These are phyloP conservation scores for Phacellophora camtschatica DNA, from an alignment of 30 jellyfish, hydroid and myxozoan species.

Conservation along the genomic window DNA sequence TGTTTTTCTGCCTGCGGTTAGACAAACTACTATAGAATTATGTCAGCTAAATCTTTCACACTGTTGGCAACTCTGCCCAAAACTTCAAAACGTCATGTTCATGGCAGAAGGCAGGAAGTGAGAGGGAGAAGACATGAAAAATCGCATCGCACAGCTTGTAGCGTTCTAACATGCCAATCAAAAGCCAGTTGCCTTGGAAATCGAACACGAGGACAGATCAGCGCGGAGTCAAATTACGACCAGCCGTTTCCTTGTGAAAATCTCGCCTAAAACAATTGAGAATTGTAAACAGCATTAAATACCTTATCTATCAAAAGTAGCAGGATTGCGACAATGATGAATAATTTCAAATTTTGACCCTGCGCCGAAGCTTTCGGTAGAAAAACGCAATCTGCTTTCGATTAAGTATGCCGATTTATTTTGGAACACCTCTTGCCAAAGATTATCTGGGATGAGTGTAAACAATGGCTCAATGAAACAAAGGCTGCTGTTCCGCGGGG, in stretches of 20 bases:
- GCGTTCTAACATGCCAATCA: constrained; percentile 72
- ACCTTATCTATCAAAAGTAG: neutral
- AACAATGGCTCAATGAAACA: constrained; percentile 33
- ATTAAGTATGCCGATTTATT: constrained; percentile 21
- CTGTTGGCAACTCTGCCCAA: constrained; percentile 87
- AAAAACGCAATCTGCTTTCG: constrained; percentile 16
- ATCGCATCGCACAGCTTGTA: constrained; percentile 73
- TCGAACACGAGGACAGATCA: constrained; percentile 57
- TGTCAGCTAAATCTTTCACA: constrained; percentile 90
- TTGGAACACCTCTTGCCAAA: constrained; percentile 26
- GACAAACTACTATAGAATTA: constrained; percentile 84
- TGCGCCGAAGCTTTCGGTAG: neutral
- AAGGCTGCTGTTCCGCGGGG: constrained; percentile 17
- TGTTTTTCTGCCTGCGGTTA: constrained; percentile 91
- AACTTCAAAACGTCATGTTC: constrained; percentile 71
- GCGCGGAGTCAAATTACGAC: constrained; percentile 49
- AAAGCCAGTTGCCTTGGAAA: constrained; percentile 63
- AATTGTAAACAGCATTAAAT: neutral
- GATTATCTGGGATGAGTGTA: constrained; percentile 39
- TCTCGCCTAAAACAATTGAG: constrained; percentile 25
- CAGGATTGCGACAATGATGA: neutral
- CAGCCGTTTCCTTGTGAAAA: constrained; percentile 43
- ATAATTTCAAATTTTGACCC: neutral
- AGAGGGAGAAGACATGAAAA: constrained; percentile 65
- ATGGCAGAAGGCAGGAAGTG: constrained; percentile 67